Conservation (phyloP, 2,797 vertebrate genomes). For the Otus scops region DNA sequence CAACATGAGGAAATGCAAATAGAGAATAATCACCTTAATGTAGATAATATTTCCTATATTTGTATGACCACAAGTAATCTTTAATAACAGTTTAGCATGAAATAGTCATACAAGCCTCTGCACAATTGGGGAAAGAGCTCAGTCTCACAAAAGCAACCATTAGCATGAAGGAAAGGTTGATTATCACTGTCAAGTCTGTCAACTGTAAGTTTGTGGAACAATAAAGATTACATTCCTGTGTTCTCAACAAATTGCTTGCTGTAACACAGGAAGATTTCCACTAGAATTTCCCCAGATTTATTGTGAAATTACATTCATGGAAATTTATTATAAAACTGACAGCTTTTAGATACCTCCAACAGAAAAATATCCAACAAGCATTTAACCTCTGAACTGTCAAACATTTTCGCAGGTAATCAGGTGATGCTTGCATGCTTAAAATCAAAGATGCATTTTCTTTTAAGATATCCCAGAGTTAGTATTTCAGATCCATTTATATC, state of each 20-base stretch:
- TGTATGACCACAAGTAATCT: neutral
- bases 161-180: neutral
- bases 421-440: neutral
- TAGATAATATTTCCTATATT: neutral
- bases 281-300: neutral
- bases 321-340: neutral
- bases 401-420: neutral
- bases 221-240: neutral
- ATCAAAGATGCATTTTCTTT: neutral
- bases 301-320: neutral
- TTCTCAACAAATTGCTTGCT: neutral
- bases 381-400: neutral
- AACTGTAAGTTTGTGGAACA: neutral
- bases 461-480: neutral
- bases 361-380: neutral
- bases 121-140: neutral
- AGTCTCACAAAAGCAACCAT: neutral
- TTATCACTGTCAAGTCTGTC: neutral
- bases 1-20: neutral
- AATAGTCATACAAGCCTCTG: neutral
- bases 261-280: neutral
- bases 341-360: neutral
- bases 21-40: neutral
- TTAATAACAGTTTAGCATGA: neutral
- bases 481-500: neutral